Evolutionary conservation across 2,113 vertebrate species (phyloP).

Genomic region (Hippocampus mohnikei): DNA sequence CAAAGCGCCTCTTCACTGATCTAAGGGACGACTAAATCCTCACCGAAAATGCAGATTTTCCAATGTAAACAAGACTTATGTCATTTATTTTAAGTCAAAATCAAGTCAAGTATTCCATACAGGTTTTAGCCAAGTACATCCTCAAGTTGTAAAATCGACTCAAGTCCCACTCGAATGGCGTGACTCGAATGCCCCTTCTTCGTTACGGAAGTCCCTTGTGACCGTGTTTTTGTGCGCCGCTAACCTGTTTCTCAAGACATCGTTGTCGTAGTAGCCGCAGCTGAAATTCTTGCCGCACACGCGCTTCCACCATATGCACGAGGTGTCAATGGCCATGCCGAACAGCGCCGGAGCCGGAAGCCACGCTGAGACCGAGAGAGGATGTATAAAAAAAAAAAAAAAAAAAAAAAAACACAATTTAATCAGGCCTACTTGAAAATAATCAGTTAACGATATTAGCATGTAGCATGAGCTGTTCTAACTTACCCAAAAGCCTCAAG

Average conservation of each 20-base stretch:
- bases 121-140: background rate
- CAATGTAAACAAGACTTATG: no score
- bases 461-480: background rate
- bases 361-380: constrained; percentile 78
- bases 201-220: background rate
- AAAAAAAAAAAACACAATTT: background rate
- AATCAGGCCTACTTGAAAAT: background rate
- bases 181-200: background rate
- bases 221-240: background rate
- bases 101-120: no score
- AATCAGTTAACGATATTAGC: background rate
- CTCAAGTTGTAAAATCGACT: background rate
- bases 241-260: constrained; percentile 84
- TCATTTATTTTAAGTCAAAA: no score
- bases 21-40: no score
- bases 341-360: constrained; percentile 86
- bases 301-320: constrained; percentile 83
- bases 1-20: no score
- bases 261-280: constrained; percentile 89
- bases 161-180: background rate
- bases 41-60: no score
- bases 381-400: background rate
- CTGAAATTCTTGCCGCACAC: constrained; percentile 74
- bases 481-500: constrained; percentile 89
- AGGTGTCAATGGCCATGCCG: constrained; percentile 84